Conservation (phyloP, 2,888 invertebrate genomes). For the Brachyptera risi region DNA sequence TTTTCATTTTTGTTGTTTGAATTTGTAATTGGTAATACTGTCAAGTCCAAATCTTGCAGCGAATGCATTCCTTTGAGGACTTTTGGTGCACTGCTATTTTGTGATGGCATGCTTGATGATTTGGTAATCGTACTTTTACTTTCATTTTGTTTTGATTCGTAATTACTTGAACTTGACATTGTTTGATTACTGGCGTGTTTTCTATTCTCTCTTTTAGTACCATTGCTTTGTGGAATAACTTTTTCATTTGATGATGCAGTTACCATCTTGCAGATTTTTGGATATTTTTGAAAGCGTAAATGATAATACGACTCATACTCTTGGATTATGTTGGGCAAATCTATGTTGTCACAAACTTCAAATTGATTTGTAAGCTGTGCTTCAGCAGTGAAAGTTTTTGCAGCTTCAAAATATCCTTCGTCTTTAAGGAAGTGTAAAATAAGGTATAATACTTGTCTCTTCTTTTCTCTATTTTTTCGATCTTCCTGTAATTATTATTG, state of each 20-base stretch:
- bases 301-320: constrained; percentile 86
- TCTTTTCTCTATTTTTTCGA: constrained; percentile 40
- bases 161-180: too few relatives aligned
- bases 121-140: neutral
- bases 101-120: neutral
- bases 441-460: constrained; percentile 56
- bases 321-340: constrained; percentile 80
- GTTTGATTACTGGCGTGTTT: too few relatives aligned
- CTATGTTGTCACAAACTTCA: constrained; percentile 86
- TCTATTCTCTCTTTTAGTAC: neutral
- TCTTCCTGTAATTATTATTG: too few relatives aligned
- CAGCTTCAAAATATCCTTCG: constrained; percentile 59
- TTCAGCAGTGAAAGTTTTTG: constrained; percentile 63
- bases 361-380: constrained; percentile 66
- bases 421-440: constrained; percentile 64
- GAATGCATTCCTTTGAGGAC: neutral
- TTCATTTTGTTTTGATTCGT: constrained; percentile 13
- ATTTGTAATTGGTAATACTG: neutral
- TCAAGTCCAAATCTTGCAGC: neutral
- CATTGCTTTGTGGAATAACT: too few relatives aligned
- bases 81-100: constrained; percentile 5
- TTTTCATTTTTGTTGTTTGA: neutral
- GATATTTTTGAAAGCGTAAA: constrained; percentile 80
- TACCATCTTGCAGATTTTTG: constrained; percentile 67
- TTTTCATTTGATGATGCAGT: constrained; percentile 3